phyloP scores from a whole-genome alignment of 2,113 vertebrate genomes.

The Boulengeromyrus knoepffleri region DNA sequence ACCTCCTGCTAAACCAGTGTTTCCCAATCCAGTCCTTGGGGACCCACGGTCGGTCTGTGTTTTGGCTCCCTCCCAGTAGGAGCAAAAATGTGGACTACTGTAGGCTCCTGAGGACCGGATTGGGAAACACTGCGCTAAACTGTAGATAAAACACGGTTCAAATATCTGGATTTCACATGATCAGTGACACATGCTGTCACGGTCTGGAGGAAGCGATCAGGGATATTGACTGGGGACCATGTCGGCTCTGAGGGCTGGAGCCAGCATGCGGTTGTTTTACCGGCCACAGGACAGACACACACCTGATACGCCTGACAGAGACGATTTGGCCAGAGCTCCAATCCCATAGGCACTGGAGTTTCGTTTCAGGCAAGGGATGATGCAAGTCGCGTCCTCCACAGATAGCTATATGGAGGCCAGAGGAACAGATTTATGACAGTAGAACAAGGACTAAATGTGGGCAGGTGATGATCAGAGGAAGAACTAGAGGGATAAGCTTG shows the following conservation, averaged over 20 bases:
- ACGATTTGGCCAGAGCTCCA: constrained; percentile 96
- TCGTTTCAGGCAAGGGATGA: constrained; percentile 91
- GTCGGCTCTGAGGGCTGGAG: constrained; percentile 56
- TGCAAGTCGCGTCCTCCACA: constrained; percentile 98
- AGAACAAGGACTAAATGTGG: constrained; percentile 45
- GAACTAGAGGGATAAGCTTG: neutral
- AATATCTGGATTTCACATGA: neutral
- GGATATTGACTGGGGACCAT: constrained; percentile 64
- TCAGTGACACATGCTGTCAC: neutral
- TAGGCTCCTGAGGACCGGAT: neutral
- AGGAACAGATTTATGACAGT: constrained; percentile 27
- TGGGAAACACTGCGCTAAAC: neutral
- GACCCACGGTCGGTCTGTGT: neutral
- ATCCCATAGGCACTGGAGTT: constrained; percentile 93
- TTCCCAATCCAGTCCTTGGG: neutral
- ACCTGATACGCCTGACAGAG: constrained; percentile 92
- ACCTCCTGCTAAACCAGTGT: neutral
- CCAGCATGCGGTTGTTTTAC: constrained; percentile 68
- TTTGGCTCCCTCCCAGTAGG: neutral
- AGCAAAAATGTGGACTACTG: neutral
- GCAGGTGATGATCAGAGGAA: constrained; percentile 42
- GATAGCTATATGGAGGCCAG: constrained; percentile 71
- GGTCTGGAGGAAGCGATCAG: constrained; percentile 47
- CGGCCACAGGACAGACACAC: constrained; percentile 72
- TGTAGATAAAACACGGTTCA: neutral